A percentile compares a stretch with the other conserved stretches of the same genome.
Evolutionary conservation across 2,797 vertebrate species (phyloP).

Genomic region (Sebastes iracundus): DNA sequence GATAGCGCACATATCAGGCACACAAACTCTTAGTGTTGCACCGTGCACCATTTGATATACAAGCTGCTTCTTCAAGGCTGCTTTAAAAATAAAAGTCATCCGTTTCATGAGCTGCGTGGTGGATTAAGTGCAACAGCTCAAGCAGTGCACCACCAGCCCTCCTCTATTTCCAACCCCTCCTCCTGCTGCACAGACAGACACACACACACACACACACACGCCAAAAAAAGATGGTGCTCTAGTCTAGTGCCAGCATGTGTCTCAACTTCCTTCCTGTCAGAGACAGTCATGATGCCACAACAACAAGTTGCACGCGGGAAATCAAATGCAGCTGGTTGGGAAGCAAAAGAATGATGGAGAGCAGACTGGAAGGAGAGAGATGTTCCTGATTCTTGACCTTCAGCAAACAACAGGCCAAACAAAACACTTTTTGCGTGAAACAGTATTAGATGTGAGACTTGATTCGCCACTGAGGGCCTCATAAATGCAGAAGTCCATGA

Average conservation of each 20-base stretch:
- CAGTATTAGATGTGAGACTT: not conserved
- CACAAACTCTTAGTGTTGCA: not conserved
- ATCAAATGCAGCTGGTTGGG: constrained; percentile 45
- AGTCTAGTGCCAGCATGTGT: constrained; percentile 19
- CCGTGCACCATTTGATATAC: not conserved
- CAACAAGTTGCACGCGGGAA: constrained; percentile 42
- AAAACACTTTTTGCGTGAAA: not conserved
- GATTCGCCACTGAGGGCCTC: not conserved
- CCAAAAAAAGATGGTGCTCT: constrained; percentile 26
- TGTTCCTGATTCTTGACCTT: not conserved
- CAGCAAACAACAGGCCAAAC: not conserved
- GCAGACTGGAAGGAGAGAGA: not conserved
- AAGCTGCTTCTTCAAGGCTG: not conserved
- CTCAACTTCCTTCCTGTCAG: constrained; percentile 68
- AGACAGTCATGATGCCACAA: constrained; percentile 28
- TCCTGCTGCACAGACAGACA: not conserved
- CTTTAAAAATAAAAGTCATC: not conserved
- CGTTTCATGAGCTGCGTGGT: not conserved
- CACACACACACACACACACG: not conserved
- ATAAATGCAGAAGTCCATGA: not conserved
- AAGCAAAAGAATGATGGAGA: constrained; percentile 2
- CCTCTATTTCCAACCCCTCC: not conserved
- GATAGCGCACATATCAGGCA: not conserved
- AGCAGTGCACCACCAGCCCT: not conserved
- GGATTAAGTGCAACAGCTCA: not conserved